These are phyloP conservation scores for Drosophila lowei DNA, from an alignment of 1,140 invertebrate species.

Conservation along the genomic window DNA sequence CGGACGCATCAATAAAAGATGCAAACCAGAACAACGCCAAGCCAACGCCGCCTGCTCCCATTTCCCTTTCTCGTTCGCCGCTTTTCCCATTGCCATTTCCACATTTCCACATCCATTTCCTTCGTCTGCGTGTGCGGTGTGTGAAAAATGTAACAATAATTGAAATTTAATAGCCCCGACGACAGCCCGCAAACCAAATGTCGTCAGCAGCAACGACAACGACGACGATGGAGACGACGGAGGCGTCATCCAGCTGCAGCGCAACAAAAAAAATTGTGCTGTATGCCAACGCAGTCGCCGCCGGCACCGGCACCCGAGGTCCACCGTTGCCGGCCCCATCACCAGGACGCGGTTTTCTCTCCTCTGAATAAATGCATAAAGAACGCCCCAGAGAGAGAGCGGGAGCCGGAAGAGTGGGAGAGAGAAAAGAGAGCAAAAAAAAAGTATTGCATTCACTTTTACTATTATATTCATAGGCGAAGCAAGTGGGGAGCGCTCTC, in stretches of 20 bases:
- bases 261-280: constrained; percentile 25
- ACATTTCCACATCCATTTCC: constrained; percentile 45
- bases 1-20: constrained; percentile 29
- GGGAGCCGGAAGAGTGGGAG: neutral
- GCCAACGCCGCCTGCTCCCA: constrained; percentile 30
- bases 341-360: constrained; percentile 44
- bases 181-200: constrained; percentile 62
- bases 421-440: constrained; percentile 10
- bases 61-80: constrained; percentile 53
- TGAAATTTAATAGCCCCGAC: constrained; percentile 77
- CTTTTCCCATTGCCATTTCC: constrained; percentile 57
- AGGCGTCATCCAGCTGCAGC: constrained; percentile 6
- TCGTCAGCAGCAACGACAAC: constrained; percentile 44
- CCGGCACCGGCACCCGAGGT: constrained; percentile 1
- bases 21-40: constrained; percentile 11
- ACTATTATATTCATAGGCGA: constrained; percentile 78
- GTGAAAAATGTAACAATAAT: constrained; percentile 80
- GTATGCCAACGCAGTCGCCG: constrained; percentile 18
- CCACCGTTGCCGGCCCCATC: constrained; percentile 35
- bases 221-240: constrained; percentile 1
- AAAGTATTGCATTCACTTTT: constrained; percentile 75
- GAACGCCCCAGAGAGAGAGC: constrained; percentile 6
- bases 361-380: constrained; percentile 55
- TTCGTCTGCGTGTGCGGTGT: constrained; percentile 54
- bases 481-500: constrained; percentile 12